Base-by-base conservation (phyloP, 1,140 invertebrate genomes). In the Charaxes varanes region DNA sequence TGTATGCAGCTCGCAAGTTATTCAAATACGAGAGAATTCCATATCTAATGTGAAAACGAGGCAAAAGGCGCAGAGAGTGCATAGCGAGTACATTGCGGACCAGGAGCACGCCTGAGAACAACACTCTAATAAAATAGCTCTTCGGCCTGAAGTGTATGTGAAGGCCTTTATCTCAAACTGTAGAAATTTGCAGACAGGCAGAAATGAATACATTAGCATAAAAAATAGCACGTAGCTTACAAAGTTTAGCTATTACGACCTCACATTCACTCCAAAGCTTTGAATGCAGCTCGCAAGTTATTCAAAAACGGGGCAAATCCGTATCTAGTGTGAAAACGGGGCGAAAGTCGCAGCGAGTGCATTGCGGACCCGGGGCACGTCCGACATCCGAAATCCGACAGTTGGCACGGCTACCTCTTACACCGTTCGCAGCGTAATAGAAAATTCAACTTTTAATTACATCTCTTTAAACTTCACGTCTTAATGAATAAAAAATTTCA, bases 381-480 rank as follows among this genome's bases (percentile, higher is more conserved):
- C 58, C 60, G 44, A 72, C 68, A 74, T 71, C 72, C 66, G 44
- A 72, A 69, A 74, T 71, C 72, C 66, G 63, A 70, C 76, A 73
- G 69, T 78, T 81, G 76, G 71, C 73, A 71, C 64, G 52, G 68
- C 62, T 51, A 60, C 60, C 67, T 65, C 55, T 58, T 51, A 43
- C 64, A 50, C 46, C 44, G 43, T 56, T 37, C 56, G 49, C 45
- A 49, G 37, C 54, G 44, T 68, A 65, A 67, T 65, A 73, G 44
- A 73, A 73, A 50, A 68, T 76, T 69, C 64, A 65, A 76, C 54
- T 76, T 80, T 77, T 80, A 78, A 78, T 78, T 72, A 72, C 72
- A 49, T 44, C 46, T 53, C 62, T 52, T 55, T 37, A 63, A 68
- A 62, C 55, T 62, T 57, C 51, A 49, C 44, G 47, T 37, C 44